phyloP scores from a whole-genome alignment of 1,140 invertebrate genomes.

The Lepidurus arcticus region DNA sequence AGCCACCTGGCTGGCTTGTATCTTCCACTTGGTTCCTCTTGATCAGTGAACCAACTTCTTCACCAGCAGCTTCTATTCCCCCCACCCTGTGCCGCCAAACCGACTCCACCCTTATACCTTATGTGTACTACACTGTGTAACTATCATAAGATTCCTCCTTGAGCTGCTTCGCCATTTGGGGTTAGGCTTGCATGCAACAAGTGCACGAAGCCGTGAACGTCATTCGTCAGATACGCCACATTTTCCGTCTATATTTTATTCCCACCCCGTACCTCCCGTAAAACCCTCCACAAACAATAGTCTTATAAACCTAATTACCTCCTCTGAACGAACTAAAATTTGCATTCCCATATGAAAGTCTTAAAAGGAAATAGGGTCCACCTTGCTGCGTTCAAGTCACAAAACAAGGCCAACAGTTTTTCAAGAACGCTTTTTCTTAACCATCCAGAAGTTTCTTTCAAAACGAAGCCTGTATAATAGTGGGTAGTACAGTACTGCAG shows the following conservation, averaged over 20 bases:
- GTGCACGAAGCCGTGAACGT: constrained; percentile 11
- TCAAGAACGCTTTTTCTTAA: too few relatives aligned
- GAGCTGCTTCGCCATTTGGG: neutral
- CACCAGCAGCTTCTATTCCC: neutral
- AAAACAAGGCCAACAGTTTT: too few relatives aligned
- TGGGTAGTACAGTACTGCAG: neutral
- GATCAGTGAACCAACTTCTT: constrained; percentile 9
- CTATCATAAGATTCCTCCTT: neutral
- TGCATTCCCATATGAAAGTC: too few relatives aligned
- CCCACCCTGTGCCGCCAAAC: neutral
- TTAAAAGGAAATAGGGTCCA: too few relatives aligned
- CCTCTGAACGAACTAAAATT: neutral
- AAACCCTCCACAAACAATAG: neutral
- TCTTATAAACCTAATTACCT: neutral
- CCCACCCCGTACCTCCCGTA: neutral
- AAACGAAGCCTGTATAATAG: neutral
- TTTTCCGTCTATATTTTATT: neutral
- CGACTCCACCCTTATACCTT: constrained; percentile 10
- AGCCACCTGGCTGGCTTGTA: neutral
- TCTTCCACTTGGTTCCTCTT: neutral
- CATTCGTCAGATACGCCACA: neutral
- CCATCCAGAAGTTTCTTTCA: too few relatives aligned
- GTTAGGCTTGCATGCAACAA: constrained; percentile 12
- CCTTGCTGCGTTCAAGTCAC: too few relatives aligned
- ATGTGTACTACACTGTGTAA: neutral